phyloP scores from a whole-genome alignment of 2,888 invertebrate species.

The Sarcophaga rosellei region DNA sequence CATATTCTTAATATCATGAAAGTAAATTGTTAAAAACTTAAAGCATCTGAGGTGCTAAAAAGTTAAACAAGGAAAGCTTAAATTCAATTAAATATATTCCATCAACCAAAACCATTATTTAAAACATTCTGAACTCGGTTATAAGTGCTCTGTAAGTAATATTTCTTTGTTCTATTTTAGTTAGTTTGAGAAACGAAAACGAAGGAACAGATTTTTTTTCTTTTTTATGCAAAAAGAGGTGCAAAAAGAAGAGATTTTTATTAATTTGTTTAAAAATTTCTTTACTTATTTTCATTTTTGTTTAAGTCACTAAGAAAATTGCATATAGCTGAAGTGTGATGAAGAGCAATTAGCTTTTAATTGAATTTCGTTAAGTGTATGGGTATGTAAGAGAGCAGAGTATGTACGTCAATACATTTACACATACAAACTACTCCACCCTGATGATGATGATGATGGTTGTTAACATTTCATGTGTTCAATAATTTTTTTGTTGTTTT shows the following conservation, averaged over 20 bases:
- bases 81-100: too few relatives aligned
- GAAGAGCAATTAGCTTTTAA: slow-evolving; percentile 41
- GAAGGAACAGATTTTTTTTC: not conserved
- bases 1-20: too few relatives aligned
- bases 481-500: slow-evolving; percentile 33
- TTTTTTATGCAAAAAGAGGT: not conserved
- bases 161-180: not conserved
- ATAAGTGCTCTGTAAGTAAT: too few relatives aligned
- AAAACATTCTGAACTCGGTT: too few relatives aligned
- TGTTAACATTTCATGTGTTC: slow-evolving; percentile 62
- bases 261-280: too few relatives aligned
- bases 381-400: slow-evolving; percentile 38
- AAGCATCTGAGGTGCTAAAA: too few relatives aligned
- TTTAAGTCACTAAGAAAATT: not conserved
- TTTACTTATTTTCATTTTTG: not conserved
- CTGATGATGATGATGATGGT: slow-evolving; percentile 66
- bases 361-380: slow-evolving; percentile 57
- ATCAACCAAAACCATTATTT: too few relatives aligned
- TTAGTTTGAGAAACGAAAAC: not conserved
- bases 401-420: slow-evolving; percentile 52
- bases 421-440: slow-evolving; percentile 66
- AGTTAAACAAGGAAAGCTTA: too few relatives aligned
- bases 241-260: too few relatives aligned
- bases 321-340: not conserved
- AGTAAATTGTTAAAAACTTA: too few relatives aligned